phyloP scores from a whole-genome alignment of 2,797 vertebrate species.

The Cephalopachus bancanus region DNA sequence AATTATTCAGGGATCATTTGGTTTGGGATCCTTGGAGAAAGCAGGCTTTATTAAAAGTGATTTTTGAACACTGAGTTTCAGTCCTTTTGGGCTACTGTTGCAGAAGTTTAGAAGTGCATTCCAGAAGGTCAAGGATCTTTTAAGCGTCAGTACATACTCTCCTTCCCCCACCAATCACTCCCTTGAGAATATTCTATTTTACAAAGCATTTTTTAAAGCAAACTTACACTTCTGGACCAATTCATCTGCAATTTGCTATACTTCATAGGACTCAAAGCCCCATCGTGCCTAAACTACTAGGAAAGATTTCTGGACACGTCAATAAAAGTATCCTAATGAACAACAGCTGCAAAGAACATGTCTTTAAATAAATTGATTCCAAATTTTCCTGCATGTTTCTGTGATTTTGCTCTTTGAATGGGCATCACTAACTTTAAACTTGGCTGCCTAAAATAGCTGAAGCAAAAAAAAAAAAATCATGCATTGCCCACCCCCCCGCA shows the following conservation, averaged over 20 bases:
- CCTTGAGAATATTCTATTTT: constrained; percentile 82
- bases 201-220: constrained; percentile 68
- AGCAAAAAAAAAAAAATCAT: constrained; percentile 51
- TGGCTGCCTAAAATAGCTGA: constrained; percentile 71
- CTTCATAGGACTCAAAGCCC: constrained; percentile 86
- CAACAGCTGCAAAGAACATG: constrained; percentile 88
- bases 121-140: constrained; percentile 85
- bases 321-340: constrained; percentile 88
- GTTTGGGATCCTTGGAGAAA: constrained; percentile 43
- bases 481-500: neutral
- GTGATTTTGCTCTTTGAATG: constrained; percentile 83
- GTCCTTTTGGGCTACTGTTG: constrained; percentile 84
- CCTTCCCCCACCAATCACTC: constrained; percentile 83
- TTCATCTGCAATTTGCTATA: constrained; percentile 90
- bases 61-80: constrained; percentile 26
- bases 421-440: constrained; percentile 73
- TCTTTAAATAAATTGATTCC: constrained; percentile 89
- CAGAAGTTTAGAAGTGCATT: constrained; percentile 86
- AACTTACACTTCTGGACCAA: constrained; percentile 86
- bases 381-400: constrained; percentile 85
- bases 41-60: constrained; percentile 7
- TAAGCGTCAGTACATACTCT: constrained; percentile 66
- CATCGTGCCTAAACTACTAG: constrained; percentile 87
- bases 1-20: constrained; percentile 43
- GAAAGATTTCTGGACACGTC: constrained; percentile 87